Evolutionary conservation across 1,140 invertebrate genomes (phyloP).

Genomic region (Leptinotarsa lineolata): DNA sequence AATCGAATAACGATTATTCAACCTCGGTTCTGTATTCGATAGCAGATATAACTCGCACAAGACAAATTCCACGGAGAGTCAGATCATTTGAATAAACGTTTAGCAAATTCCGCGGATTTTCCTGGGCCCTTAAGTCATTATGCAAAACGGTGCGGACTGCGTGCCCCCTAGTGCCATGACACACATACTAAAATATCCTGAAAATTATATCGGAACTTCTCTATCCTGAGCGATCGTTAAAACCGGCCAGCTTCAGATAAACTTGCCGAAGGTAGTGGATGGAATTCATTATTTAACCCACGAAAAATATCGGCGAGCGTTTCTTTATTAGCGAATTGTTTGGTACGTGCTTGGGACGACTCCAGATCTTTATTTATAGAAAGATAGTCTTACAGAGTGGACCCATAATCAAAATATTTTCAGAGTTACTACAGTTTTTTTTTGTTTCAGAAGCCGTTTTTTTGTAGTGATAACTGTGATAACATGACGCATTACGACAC

Average conservation of each 20-base stretch:
- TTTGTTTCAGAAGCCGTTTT: no score
- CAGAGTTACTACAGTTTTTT: no score
- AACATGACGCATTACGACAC: no score
- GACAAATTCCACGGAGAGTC: slow-evolving; percentile 29
- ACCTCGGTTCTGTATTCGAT: background rate
- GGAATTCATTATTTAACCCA: background rate
- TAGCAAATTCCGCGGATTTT: slow-evolving; percentile 45
- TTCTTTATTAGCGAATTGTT: slow-evolving; percentile 8
- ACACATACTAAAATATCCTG: slow-evolving; percentile 36
- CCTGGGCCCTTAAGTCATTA: slow-evolving; percentile 41
- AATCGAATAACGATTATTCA: background rate
- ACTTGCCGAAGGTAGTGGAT: background rate
- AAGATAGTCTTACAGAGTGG: no score
- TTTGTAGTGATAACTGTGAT: no score
- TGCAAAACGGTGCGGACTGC: slow-evolving; percentile 38
- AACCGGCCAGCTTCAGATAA: background rate
- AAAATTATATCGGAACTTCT: slow-evolving; percentile 27
- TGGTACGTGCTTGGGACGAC: background rate
- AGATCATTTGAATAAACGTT: slow-evolving; percentile 45
- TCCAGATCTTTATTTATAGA: no score
- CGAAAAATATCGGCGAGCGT: background rate
- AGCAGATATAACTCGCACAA: slow-evolving; percentile 15
- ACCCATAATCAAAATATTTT: no score
- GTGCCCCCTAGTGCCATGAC: slow-evolving; percentile 38
- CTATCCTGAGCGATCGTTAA: slow-evolving; percentile 21